Conservation (phyloP, 2,113 vertebrate genomes). For the Hemibagrus wyckioides region DNA sequence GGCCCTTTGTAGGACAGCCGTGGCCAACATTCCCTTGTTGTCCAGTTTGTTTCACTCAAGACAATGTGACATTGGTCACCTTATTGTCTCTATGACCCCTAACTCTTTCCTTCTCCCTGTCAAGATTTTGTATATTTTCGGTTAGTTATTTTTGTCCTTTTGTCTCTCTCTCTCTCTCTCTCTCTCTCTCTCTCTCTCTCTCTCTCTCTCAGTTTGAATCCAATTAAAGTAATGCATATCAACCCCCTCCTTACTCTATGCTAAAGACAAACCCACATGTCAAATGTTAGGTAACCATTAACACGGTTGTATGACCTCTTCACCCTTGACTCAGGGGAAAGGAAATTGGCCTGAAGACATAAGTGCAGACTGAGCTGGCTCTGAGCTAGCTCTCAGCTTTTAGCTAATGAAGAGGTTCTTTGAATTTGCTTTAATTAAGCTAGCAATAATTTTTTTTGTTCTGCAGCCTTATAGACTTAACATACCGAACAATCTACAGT, state of each 20-base stretch:
- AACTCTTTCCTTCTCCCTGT: no score
- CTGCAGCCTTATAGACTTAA: not conserved
- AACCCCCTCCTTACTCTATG: not conserved
- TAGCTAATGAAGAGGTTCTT: conserved; percentile 13
- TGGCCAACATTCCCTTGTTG: conserved; percentile 24
- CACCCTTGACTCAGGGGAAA: conserved; percentile 55
- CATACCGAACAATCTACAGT: not conserved
- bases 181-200: not conserved
- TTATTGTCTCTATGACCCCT: conserved; percentile 1
- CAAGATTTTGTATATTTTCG: not conserved
- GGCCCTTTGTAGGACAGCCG: conserved; percentile 24
- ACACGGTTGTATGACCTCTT: conserved; percentile 63
- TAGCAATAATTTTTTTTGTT: not conserved
- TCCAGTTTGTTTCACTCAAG: conserved; percentile 41
- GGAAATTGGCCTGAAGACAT: conserved; percentile 54
- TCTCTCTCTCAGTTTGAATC: not conserved
- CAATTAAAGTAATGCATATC: conserved; percentile 33
- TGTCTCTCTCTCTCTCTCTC: not conserved
- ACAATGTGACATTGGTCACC: conserved; percentile 34
- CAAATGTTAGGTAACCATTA: conserved; percentile 72
- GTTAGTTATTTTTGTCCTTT: not conserved
- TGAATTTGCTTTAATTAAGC: conserved; percentile 16
- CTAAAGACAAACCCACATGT: conserved; percentile 56
- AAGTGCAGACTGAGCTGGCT: conserved; percentile 37
- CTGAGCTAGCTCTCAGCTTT: conserved; percentile 15